Base-by-base conservation (phyloP, 2,113 vertebrate genomes). In the Vidua chalybeata region DNA sequence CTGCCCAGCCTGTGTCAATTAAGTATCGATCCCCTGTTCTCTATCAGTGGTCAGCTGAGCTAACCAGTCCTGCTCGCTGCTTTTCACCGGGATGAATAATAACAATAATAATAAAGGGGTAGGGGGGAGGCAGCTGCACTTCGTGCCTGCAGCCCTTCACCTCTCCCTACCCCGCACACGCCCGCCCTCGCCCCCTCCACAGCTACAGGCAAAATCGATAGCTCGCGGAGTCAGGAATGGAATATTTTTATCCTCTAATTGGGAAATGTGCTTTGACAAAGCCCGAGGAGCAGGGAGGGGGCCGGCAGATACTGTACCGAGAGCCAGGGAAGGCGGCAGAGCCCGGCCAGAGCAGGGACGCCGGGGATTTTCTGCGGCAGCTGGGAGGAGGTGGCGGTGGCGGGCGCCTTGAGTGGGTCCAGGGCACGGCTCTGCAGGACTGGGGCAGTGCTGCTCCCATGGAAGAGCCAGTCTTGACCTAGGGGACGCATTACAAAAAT, bases 221-320 rank as follows among this genome's bases (percentile, higher is more conserved):
- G 94, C 45, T 30, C 31, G 31, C 85, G 24, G 94, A 97, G 97
- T 96, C 96, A 96, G 90, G 91, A 92, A 97, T 93, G 97, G 96
- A 97, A 97, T 97, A 96, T 97, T 97, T 96, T 96, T 96, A 96
- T 97, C 96, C 95, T 96, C 95, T 97, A 97, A 97, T 97, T 97
- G 97, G 96, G 96, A 97, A 97, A 95, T 96, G 93, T 93, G 91
- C 96, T 97, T 92, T 97, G 95, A 97, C 97, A 97, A 97, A 96
- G 94, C 94, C 94, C 83, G 49, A 87, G 94, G 94, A 95, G 84
- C 91, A 28, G 82, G 93, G 95, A 96, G 96, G 96, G 92, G 93
- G 93, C 91, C 79, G 6, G 96, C 35, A 94, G 92, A 90, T 88
- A 67, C 93, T 95, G 96, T 91, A 86, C 77, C 0, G 39, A 79